Percentiles rank a stretch among this genome's conserved stretches.
phyloP scores from a whole-genome alignment of 2,797 vertebrate genomes.

The Gastrophryne carolinensis region DNA sequence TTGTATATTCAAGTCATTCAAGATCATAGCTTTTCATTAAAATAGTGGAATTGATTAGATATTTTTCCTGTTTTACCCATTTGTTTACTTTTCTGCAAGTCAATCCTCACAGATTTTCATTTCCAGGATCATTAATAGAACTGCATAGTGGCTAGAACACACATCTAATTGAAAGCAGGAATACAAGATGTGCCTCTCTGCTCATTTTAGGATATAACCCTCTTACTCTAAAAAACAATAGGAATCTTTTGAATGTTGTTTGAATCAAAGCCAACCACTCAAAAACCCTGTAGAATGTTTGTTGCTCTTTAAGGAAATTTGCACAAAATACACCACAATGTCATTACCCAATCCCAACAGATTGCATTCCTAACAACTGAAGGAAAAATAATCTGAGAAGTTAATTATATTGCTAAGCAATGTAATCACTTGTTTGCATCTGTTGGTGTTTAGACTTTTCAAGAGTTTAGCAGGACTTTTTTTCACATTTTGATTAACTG shows the following conservation, averaged over 20 bases:
- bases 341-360: constrained; percentile 43
- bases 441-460: constrained; percentile 46
- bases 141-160: neutral
- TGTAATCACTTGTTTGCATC: constrained; percentile 53
- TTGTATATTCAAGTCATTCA: no score
- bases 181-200: neutral
- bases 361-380: constrained; percentile 50
- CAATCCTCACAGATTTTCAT: neutral
- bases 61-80: neutral
- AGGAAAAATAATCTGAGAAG: constrained; percentile 47
- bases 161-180: neutral
- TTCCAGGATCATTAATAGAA: neutral
- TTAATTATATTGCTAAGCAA: constrained; percentile 52
- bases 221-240: neutral
- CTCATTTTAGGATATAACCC: neutral
- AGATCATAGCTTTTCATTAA: neutral
- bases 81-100: neutral
- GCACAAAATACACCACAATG: constrained; percentile 35
- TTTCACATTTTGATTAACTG: constrained; percentile 41
- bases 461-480: constrained; percentile 41
- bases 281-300: constrained; percentile 14
- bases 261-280: constrained; percentile 24
- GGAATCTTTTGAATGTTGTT: neutral
- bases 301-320: constrained; percentile 27
- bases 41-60: neutral